Base-by-base conservation (phyloP, 1,140 invertebrate genomes). In the Myzus persicae region DNA sequence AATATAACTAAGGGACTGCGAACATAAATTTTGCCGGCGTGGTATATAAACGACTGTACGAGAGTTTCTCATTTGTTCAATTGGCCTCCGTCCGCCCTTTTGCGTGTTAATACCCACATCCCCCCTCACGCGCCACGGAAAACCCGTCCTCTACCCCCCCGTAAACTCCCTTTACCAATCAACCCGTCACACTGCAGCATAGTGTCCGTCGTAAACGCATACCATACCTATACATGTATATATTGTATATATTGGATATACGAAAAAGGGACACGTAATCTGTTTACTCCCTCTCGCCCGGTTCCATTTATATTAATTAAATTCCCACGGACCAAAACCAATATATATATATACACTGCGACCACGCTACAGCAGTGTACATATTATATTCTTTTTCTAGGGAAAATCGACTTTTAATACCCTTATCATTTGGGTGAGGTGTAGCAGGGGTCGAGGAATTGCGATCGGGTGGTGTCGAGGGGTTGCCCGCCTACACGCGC, bases 31-130 rank as follows among this genome's bases (percentile, higher is more conserved):
- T 81, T 18, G 20, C 18, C 44, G 44, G 42, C 67, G 67, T 14
- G 59, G 67, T 44, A n/a, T 87, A 87, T 46, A 87, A 87, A 87
- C 44, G 42, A 87, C 85, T 46, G 84, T 46, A 89, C 88, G 46
- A 89, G 90, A 91, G 91, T 92, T 92, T 92, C 67, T 92, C 91
- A 92, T 92, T 92, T 92, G 91, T 92, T 82, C 91, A 92, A 92
- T 92, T 92, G 91, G 67, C 91, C 59, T 26, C 76, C 44, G 40
- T 46, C 76, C 67, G 67, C 67, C 40, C 76, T 92, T 92, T 46
- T 48, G 67, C 76, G 67, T 92, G 91, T 92, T 92, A 92, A 92
- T 81, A 92, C 91, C 44, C 51, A 44, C 89, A 40, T 20, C 36
- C 26, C 42, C 84, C 24, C 9, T 42, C 82, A 1, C 36, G 2